Conservation (phyloP, 2,888 invertebrate genomes). For the Caenorhabditis zanzibari region DNA sequence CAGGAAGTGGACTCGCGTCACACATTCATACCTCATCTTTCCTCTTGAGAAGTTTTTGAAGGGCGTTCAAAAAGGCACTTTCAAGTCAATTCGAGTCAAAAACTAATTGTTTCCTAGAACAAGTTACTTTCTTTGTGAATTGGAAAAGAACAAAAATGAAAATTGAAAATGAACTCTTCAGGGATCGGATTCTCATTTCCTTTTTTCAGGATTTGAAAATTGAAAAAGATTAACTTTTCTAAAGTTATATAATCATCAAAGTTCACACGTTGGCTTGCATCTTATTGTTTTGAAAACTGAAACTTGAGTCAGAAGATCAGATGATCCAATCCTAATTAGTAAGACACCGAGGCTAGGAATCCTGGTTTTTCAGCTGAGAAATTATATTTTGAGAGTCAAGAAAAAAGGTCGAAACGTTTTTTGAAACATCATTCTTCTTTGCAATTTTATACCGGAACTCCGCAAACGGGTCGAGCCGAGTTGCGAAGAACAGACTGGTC, state of each 20-base stretch:
- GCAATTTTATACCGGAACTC: slow-evolving; percentile 29
- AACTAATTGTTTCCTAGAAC: slow-evolving; percentile 39
- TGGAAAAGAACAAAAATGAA: background rate
- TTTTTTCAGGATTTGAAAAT: background rate
- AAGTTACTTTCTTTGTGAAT: slow-evolving; percentile 1
- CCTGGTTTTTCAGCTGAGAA: background rate
- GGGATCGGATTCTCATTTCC: background rate
- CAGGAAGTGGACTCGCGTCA: slow-evolving; percentile 62
- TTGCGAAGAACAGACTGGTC: slow-evolving; percentile 29
- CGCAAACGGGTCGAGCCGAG: background rate
- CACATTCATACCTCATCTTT: slow-evolving; percentile 60
- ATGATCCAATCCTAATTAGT: slow-evolving; percentile 46
- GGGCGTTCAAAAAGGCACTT: slow-evolving; percentile 39
- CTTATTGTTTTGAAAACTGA: slow-evolving; percentile 30
- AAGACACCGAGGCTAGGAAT: background rate
- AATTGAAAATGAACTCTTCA: background rate
- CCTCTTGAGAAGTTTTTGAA: slow-evolving; percentile 2
- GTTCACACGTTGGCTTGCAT: background rate
- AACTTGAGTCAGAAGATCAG: slow-evolving; percentile 41
- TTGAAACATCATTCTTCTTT: slow-evolving; percentile 21
- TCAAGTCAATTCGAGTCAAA: background rate
- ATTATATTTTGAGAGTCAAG: background rate
- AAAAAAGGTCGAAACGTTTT: background rate
- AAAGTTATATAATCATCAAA: slow-evolving; percentile 7
- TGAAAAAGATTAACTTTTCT: background rate